Base-by-base conservation (phyloP, 2,888 invertebrate species). In the Andricus quercusramuli region DNA sequence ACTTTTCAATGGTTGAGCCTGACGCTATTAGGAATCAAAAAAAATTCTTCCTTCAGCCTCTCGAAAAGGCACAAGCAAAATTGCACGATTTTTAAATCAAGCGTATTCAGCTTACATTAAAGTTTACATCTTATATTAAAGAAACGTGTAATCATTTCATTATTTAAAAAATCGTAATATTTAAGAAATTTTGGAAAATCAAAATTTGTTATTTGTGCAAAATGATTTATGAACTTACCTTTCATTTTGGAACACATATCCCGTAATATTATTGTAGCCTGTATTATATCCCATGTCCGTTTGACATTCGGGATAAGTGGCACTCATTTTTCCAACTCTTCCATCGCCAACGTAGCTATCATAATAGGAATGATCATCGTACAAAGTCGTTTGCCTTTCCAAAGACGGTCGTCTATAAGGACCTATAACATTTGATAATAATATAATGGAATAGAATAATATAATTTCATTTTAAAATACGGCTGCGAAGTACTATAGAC, bases 301-400 rank as follows among this genome's bases (percentile, higher is more conserved):
- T 80, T 90, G 90, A 84, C 89, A 90, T 86, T 92, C 92, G 32
- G 91, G 90, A 87, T 92, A 92, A 82, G 90, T 89, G 77, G 91
- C 89, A 82, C 90, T 91, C 90, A 92, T 90, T 87, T 90, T 91
- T 86, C 81, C 78, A 65, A 78, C 87, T 82, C 89, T 88, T 47
- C 88, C 85, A 80, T 92, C 90, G 81, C 86, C 90, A 78, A 84
- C 81, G 79, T 92, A 94, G 82, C 90, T 92, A 80, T 93, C 91
- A 87, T 94, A 95, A 88, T 94, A 94, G 85, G 94, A 94, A 86
- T 95, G 94, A 89, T 97, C 97, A 90, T 96, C 96, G 89, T 96
- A 97, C 87, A 97, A 93, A 66, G 97, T 97, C 83, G 95, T 95
- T 93, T 97, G 97, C 88, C 97, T 94, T 92, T 97, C 97, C 89